Base-by-base conservation (phyloP, 37 sponge, comb jelly and placozoan genomes). In the Bolinopsis microptera region DNA sequence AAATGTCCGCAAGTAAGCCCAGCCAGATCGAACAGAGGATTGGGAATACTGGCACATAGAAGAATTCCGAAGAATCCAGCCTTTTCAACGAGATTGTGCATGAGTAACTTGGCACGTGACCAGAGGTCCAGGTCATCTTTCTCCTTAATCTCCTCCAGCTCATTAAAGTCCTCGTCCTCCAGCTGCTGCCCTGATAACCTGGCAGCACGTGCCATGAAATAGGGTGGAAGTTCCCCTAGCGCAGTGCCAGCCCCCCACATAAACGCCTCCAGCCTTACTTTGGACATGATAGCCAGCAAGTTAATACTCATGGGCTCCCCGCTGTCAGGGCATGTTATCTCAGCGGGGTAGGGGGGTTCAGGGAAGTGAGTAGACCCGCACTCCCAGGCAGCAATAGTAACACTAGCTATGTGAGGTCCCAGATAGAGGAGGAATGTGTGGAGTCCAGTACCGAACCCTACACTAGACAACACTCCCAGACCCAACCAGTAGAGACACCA, bases 1-100 rank as follows among this genome's bases (percentile, higher is more conserved):
- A 99, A 99, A 86, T 99, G 97, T 0, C 99, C 99, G 88, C 99
- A 99, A 23, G 99, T 99, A 16, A 99, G 96, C 0, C 99, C 99
- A 94, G 99, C 99, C 70, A 99, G 93, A 68, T 99, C 99, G 93
- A 99, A 99, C 61, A 99, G 95, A 68, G 99, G 99, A 80, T 99
- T 99, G 30, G 99, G 99, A 34, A 99, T 96, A 96, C 97, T 97
- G 32, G 99, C 99, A 94, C 96, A 96, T 35, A 99, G 94, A 0
- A 99, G 95, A 23, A 99, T 99, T 13, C 99, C 99, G 26, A 97
- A 94, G 94, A 99, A 99, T 1, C 99, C 99, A 24, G 96, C 97
- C 61, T 93, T 92, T 69, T 97, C 94, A 0, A 99, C 97, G 76
- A 99, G 94, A 9, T 94, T 48, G 83, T 99, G 96, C 0, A 99